Evolutionary conservation across 1,140 invertebrate species (phyloP).

Genomic region (Harpegnathos saltator): DNA sequence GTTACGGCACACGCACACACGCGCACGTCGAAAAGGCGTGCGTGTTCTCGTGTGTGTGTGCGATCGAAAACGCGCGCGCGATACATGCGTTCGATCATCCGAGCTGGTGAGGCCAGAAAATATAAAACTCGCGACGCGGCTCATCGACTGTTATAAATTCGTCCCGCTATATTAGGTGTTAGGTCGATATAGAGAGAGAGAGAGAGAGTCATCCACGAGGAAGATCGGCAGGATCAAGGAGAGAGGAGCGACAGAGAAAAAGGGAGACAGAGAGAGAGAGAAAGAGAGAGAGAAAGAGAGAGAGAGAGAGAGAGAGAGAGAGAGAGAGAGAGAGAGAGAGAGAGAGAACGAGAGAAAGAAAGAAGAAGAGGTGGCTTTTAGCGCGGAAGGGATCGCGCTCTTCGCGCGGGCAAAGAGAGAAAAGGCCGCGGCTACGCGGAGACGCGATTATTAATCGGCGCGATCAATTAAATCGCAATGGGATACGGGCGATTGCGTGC

Average conservation of each 20-base stretch:
- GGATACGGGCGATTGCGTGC: slow-evolving; percentile 83
- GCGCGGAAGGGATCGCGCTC: slow-evolving; percentile 30
- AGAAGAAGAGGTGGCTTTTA: slow-evolving; percentile 24
- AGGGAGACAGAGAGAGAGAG: background rate
- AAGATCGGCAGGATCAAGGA: slow-evolving; percentile 13
- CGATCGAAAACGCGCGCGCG: slow-evolving; percentile 20
- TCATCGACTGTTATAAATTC: slow-evolving; percentile 77
- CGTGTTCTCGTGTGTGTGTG: background rate
- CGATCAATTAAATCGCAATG: slow-evolving; percentile 84
- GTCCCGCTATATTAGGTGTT: slow-evolving; percentile 79
- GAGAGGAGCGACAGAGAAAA: slow-evolving; percentile 12
- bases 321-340: slow-evolving; percentile 13
- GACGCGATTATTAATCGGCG: slow-evolving; percentile 84
- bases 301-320: background rate
- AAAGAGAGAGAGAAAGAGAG: slow-evolving; percentile 8
- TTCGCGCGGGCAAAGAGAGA: slow-evolving; percentile 20
- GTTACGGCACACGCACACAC: slow-evolving; percentile 26
- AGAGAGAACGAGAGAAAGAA: background rate
- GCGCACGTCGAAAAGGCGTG: background rate
- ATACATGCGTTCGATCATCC: slow-evolving; percentile 28
- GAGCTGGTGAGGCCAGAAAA: slow-evolving; percentile 21
- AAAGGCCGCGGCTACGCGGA: slow-evolving; percentile 62
- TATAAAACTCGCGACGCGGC: slow-evolving; percentile 55
- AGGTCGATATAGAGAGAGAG: slow-evolving; percentile 36
- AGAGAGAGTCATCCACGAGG: background rate